Conservation (phyloP, 1,140 invertebrate genomes). For the Neodiprion lecontei region DNA sequence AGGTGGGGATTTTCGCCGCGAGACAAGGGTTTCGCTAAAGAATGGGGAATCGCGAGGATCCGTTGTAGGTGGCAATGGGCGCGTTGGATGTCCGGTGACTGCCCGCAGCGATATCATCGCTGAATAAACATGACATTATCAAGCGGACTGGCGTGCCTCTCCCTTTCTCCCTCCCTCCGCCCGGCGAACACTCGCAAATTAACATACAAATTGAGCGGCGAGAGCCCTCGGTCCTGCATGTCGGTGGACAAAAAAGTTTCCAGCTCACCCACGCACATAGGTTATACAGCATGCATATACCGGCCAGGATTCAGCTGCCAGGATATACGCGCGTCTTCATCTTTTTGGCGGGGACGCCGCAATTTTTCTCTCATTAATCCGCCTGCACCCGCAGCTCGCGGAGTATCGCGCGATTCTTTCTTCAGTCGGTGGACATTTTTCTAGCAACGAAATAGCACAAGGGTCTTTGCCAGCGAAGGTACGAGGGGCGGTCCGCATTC, state of each 20-base stretch:
- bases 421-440: too few species aligned
- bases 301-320: not conserved
- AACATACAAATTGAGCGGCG: conserved; percentile 63
- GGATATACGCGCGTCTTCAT: not conserved
- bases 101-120: conserved; percentile 59
- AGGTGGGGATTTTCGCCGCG: not conserved
- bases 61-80: conserved; percentile 26
- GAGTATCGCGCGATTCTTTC: too few species aligned
- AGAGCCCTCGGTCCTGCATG: conserved; percentile 22
- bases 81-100: conserved; percentile 44
- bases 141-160: conserved; percentile 53
- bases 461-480: not conserved
- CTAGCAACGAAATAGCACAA: too few species aligned
- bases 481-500: not conserved
- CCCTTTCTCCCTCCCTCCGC: conserved; percentile 7
- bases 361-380: not conserved
- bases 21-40: not conserved
- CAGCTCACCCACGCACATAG: not conserved
- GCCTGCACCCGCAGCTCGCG: too few species aligned
- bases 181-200: conserved; percentile 59
- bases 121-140: conserved; percentile 65
- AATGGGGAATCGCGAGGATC: not conserved
- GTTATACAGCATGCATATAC: too few species aligned
- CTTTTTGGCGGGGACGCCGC: not conserved
- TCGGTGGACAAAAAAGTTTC: not conserved